Base-by-base conservation (phyloP, 2,797 vertebrate genomes). In the Eulemur rubriventer region DNA sequence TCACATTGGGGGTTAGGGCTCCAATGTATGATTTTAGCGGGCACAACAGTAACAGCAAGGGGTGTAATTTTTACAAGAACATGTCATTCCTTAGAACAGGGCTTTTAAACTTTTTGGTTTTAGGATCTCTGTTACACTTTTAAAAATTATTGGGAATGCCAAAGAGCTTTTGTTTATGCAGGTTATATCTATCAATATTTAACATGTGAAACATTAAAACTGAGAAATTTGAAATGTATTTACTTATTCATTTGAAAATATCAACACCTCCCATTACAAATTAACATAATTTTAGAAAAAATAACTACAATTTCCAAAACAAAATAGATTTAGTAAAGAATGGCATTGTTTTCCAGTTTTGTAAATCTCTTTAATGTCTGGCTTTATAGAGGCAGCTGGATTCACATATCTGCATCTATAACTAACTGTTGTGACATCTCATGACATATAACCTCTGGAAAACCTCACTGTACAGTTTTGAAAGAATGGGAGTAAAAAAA, bases 161-260 rank as follows among this genome's bases (percentile, higher is more conserved):
- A 57, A 55, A 83, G 14, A 69, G 24, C 22, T 91, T 61, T 24
- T 63, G 55, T 52, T 82, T 79, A 55, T 33, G 16, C 78, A 35
- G 41, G 24, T 94, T 84, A 41, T 61, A 90, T 22, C 20, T 89
- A n/a, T 50, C 10, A n/a, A 69, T 79, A 61, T 69, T 89, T 90
- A 70, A 52, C 26, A n/a, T 28, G 30, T 67, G 24, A 67, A 75
- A 89, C 30, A 89, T 57, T 38, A 67, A 75, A 78, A 91, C 13
- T 70, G 28, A 87, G 59, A 95, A 67, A 57, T 30, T 57, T n/a
- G 41, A 52, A 65, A 57, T 63, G 38, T 73, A 50, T 14, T 38
- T 55, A 50, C 91, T 85, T 81, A 81, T 91, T 91, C 48, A 92
- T 82, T 50, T 82, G 48, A 82, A 95, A 87, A 43, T 50, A 59